phyloP scores from a whole-genome alignment of 2,113 vertebrate species.

The Campylorhamphus procurvoides region DNA sequence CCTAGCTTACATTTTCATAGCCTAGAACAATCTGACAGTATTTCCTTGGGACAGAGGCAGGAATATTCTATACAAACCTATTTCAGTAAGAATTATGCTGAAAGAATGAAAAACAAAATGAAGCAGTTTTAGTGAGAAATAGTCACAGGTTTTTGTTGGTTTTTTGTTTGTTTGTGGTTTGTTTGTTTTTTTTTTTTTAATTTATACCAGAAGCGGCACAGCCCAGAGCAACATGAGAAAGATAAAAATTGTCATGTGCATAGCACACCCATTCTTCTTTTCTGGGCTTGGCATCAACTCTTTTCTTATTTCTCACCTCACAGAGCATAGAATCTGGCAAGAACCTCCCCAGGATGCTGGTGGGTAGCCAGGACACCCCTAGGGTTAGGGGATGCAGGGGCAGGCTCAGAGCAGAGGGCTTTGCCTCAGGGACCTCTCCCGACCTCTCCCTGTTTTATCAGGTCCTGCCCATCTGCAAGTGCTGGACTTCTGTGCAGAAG shows the following conservation, averaged over 20 bases:
- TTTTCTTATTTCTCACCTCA: not conserved
- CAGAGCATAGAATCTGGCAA: not conserved
- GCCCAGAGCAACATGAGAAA: not conserved
- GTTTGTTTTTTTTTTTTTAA: not conserved
- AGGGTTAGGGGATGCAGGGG: fast-evolving
- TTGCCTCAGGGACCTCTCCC: not conserved
- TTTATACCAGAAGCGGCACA: not conserved
- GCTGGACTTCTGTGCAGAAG: not conserved
- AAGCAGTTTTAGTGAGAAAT: not conserved
- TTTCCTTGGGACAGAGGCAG: conserved; percentile 5
- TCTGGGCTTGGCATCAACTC: not conserved
- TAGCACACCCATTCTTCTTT: not conserved
- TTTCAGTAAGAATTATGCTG: not conserved
- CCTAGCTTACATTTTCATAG: not conserved
- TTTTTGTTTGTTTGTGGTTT: too few species aligned
- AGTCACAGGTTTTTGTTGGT: not conserved
- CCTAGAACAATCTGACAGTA: not conserved
- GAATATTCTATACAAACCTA: not conserved
- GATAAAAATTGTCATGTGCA: not conserved
- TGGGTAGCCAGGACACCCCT: not conserved
- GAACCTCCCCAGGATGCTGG: not conserved
- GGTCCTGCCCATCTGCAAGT: not conserved
- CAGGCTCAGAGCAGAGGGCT: not conserved
- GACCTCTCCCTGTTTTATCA: not conserved
- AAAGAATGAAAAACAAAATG: not conserved